Percentiles rank a stretch among this genome's conserved stretches.
phyloP scores from a whole-genome alignment of 2,113 vertebrate genomes.

The Micromys minutus region DNA sequence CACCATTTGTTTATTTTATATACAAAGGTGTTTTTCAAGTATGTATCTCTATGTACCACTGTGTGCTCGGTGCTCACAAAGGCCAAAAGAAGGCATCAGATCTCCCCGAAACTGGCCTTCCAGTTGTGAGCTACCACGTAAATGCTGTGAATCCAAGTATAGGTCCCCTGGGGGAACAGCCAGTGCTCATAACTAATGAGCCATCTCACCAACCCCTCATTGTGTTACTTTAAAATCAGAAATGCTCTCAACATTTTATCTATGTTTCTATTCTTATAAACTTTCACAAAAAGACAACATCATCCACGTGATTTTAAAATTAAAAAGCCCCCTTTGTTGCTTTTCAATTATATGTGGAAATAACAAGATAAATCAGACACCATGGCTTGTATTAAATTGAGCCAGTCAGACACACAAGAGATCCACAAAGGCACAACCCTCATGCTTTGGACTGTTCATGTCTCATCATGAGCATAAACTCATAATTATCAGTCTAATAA shows the following conservation, averaged over 20 bases:
- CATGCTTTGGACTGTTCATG: background rate
- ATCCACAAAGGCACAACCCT: background rate
- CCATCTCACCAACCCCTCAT: background rate
- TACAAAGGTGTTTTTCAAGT: background rate
- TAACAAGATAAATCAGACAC: constrained; percentile 9
- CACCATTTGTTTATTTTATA: background rate
- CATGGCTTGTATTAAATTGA: background rate
- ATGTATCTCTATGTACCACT: background rate
- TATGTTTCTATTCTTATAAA: background rate
- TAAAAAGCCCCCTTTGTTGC: constrained; percentile 8
- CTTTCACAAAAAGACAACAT: background rate
- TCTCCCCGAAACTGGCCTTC: background rate
- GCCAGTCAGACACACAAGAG: background rate
- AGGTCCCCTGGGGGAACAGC: background rate
- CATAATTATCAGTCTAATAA: constrained; percentile 44
- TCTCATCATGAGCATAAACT: constrained; percentile 24
- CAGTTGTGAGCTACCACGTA: background rate
- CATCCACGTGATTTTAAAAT: background rate
- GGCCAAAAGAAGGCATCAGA: background rate
- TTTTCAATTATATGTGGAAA: constrained; percentile 24
- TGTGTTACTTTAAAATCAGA: background rate
- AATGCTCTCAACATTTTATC: constrained; percentile 18
- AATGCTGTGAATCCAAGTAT: background rate
- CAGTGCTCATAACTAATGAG: background rate
- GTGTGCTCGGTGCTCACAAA: background rate